Evolutionary conservation across 2,888 invertebrate genomes (phyloP), one percentile per base, ranked within the genome.

Genomic region (Agonopterix alstromeriana): DNA sequence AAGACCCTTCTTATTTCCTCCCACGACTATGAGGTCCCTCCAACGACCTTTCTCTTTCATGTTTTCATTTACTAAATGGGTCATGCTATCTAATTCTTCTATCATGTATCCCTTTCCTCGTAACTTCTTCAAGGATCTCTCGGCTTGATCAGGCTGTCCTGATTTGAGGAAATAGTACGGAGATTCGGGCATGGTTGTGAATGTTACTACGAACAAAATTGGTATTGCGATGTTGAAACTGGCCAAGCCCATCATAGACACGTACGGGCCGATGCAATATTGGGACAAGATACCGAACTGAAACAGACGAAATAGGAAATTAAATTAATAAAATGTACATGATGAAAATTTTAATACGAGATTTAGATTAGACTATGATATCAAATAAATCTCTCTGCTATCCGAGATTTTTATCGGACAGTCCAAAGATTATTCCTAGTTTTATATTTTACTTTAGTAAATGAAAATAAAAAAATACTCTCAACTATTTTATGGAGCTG

Each of bases 141-240:
- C 84, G 0, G 93, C 93, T 50, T 85, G 75, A 36, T 90, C 89
- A 7, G 78, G 74, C 27, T 84, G 77, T 9, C 85, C 88, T 0
- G 77, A 72, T 46, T 90, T 88, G 17, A 91, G 79, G 64, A 83
- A 83, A 63, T 85, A 91, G 60, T 92, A 90, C 0, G 94, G 94
- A 2, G 93, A 91, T 67, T 94, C 94, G 0, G 93, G 93, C 85
- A 93, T 90, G 40, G 90, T 89, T 44, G 89, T 77, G 66, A 92
- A 90, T 1, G 90, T 84, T 1, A 90, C 67, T 10, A 92, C 81
- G 61, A 91, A 90, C 1, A 91, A 59, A 35, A 91, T 75, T 0
- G 92, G 90, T 48, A 91, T 80, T 0, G 90, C 71, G 41, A 91
- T 82, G 46, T 91, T 89, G 58, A 91, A 88, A 58, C 89, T 88